A percentile compares a stretch with the other conserved stretches of the same genome.
phyloP scores from a whole-genome alignment of 2,113 vertebrate species.

The Cisticola juncidis region DNA sequence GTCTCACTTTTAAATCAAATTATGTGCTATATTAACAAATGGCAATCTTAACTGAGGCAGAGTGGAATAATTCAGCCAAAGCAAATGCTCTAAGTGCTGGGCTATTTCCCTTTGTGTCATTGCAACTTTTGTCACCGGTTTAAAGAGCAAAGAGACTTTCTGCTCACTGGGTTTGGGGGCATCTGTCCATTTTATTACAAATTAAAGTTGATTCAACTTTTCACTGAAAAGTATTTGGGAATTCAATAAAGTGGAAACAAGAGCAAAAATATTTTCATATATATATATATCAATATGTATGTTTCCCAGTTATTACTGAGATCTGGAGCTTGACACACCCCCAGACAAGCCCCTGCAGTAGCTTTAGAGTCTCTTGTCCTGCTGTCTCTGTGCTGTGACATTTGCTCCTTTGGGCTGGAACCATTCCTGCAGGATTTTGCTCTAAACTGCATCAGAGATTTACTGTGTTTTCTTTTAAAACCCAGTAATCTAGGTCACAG shows the following conservation, averaged over 20 bases:
- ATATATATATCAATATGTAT: neutral
- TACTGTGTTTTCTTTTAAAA: neutral
- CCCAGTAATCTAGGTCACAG: neutral
- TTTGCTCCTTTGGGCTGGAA: neutral
- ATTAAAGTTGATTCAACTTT: neutral
- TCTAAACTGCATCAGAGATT: neutral
- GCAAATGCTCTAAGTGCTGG: neutral
- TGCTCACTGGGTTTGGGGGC: neutral
- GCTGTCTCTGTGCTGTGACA: rapidly evolving
- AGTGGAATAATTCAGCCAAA: neutral
- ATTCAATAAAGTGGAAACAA: neutral
- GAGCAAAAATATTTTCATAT: neutral
- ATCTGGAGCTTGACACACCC: neutral
- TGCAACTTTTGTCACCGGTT: neutral
- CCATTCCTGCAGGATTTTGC: neutral
- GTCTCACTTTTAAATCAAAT: constrained; percentile 33
- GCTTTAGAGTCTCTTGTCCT: neutral
- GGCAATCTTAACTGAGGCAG: neutral
- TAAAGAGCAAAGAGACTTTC: neutral
- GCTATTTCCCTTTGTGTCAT: neutral
- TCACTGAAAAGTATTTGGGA: neutral
- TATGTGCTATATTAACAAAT: neutral
- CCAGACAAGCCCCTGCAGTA: neutral
- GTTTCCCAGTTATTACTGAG: neutral
- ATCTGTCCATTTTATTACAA: neutral